A percentile compares a stretch with the other conserved stretches of the same genome.
Evolutionary conservation across 2,113 vertebrate genomes (phyloP).

Genomic region (Nipponia nippon): DNA sequence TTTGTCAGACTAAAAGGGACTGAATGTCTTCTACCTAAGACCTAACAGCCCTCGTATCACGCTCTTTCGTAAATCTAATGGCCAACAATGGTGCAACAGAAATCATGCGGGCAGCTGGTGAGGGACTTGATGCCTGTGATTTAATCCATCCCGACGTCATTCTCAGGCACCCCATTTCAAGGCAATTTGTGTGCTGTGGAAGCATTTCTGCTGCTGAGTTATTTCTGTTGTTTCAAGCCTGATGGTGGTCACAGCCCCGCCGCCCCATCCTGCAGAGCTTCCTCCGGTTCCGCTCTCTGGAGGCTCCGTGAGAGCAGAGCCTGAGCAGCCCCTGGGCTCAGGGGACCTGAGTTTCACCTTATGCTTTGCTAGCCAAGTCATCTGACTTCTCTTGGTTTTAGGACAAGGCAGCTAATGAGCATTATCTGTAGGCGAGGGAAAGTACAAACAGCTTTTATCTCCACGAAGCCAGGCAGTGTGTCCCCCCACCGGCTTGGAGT

Average conservation of each 20-base stretch:
- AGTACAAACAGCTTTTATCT: conserved; percentile 48
- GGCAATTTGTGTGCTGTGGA: background rate
- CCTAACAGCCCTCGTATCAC: rapidly evolving
- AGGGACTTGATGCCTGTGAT: background rate
- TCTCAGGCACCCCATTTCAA: background rate
- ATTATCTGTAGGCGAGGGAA: background rate
- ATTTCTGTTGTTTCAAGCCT: background rate
- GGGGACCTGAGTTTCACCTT: background rate
- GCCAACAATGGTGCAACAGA: background rate
- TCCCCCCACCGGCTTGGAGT: background rate
- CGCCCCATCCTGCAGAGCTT: background rate
- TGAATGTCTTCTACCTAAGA: background rate
- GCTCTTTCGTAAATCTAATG: background rate
- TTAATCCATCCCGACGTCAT: background rate
- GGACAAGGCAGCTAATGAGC: background rate
- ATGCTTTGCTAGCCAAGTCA: background rate
- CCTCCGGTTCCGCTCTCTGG: background rate
- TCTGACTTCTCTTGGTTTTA: background rate
- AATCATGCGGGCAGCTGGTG: background rate
- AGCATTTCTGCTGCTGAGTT: background rate
- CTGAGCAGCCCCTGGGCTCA: background rate
- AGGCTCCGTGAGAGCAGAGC: background rate
- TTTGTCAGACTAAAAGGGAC: background rate
- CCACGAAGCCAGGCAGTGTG: background rate
- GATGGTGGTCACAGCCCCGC: background rate